Evolutionary conservation across 2,888 invertebrate genomes (phyloP).

Genomic region (Drosophila lacicola): DNA sequence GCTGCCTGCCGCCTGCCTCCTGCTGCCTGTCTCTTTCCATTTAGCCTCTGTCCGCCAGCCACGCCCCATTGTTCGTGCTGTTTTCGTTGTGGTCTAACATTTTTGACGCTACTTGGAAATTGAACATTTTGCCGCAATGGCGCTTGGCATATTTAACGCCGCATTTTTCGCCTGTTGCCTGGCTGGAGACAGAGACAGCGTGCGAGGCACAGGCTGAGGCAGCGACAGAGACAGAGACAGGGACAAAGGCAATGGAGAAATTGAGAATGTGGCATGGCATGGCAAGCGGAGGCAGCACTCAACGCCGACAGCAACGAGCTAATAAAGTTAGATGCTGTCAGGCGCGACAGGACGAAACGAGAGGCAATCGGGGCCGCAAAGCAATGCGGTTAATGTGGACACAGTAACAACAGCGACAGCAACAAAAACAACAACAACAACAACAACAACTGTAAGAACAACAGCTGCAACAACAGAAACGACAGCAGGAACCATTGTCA

Average conservation of each 20-base stretch:
- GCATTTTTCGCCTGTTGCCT: constrained; percentile 65
- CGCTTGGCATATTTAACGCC: constrained; percentile 45
- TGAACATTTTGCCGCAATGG: constrained; percentile 74
- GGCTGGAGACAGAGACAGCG: neutral
- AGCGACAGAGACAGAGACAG: neutral
- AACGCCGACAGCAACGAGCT: constrained; percentile 64
- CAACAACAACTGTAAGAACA: constrained; percentile 6
- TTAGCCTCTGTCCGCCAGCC: neutral
- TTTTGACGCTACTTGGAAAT: constrained; percentile 63
- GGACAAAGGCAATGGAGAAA: neutral
- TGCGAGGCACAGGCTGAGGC: neutral
- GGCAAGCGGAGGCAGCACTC: constrained; percentile 37
- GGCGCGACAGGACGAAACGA: constrained; percentile 43
- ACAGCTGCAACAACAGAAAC: constrained; percentile 13
- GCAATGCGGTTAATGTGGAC: constrained; percentile 66
- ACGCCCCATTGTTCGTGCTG: constrained; percentile 9
- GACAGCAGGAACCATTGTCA: constrained; percentile 34
- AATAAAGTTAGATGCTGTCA: constrained; percentile 77
- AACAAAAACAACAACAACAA: constrained; percentile 1
- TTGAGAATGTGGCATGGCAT: no score
- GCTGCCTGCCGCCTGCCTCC: neutral
- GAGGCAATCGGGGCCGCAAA: constrained; percentile 51
- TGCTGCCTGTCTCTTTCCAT: neutral
- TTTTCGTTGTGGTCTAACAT: constrained; percentile 28
- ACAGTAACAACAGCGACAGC: constrained; percentile 18